Evolutionary conservation across 2,797 vertebrate species (phyloP), one percentile per base, ranked within the genome.

Genomic region (Enteromius treurensis): DNA sequence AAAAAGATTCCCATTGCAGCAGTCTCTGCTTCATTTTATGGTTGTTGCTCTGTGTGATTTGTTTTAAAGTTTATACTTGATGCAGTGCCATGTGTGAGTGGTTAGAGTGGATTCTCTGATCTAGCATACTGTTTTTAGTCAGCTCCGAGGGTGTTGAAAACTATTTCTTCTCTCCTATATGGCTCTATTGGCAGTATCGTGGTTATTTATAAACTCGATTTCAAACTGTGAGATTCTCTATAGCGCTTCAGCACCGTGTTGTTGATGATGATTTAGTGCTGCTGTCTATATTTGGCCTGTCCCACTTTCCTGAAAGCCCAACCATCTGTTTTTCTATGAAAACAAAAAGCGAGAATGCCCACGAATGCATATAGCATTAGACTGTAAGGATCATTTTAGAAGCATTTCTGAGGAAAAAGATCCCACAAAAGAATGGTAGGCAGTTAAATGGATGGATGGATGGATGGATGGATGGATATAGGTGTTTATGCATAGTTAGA

Each of bases 1-100:
- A 84, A 64, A 89, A 86, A 87, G 80, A 86, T 90, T 85, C 87
- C 86, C 58, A 40, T 88, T 88, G 87, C 90, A 88, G 83, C 88
- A 91, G 89, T 89, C 89, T 89, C 86, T 68, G 91, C 90, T 88
- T 68, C 19, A 62, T 71, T 64, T 34, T 60, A 9, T 62, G 23
- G 7, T 9, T 29, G 4, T 13, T 82, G 60, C 51, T 49, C 14
- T 55, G 37, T 68, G 42, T 23, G 17, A 26, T 55, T 53, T 53
- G 49, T 68, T 75, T 55, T 3, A 69, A 40, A 47, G 47, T 68
- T 47, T 42, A 14, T 26, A 51, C 29, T 55, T 60, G 68, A 32
- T 34, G 13, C 19, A 49, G 0, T 17, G 14, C n/a, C 14, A 23
- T 60, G 14, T 60, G 23, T 21, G 34, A 23, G 53, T 80, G 37